Base-by-base conservation (phyloP, 2,113 vertebrate genomes). In the Platichthys flesus region DNA sequence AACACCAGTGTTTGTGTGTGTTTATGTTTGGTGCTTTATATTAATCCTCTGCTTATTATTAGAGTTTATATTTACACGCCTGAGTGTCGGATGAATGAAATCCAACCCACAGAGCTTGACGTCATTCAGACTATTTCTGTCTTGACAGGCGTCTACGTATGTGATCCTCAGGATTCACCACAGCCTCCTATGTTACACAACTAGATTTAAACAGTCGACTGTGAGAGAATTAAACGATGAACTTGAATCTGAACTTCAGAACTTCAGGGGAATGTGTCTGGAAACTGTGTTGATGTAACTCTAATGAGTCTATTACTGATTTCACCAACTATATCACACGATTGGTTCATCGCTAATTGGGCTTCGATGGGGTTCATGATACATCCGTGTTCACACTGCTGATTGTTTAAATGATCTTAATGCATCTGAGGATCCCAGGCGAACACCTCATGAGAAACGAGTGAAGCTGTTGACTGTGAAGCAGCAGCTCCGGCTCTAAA, bases 61-160 rank as follows among this genome's bases (percentile, higher is more conserved):
- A 26, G n/a, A 2, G 15, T 71, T 24, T 72, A 66, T 75, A 26
- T 72, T 71, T 4, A 2, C 31, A 69, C 49, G 64, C 5, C 16
- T 64, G 60, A 70, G 31, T 81, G 71, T 73, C 56, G 62, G 58
- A 79, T 63, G 71, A 49, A 76, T 81, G 79, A 85, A 85, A 90
- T 75, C 55, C 56, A 75, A 84, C 63, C 85, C 66, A 54, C 60
- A 51, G 24, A 52, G 73, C 35, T 66, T 8, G 40, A 88, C 61
- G 72, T 90, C 87, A 83, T 60, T 62, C 79, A 0, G 23, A 37
- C 73, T 85, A 90, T 90, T 86, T 79, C 49, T 59, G 79, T 84
- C 66, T 73, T 76, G 68, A 78, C 42, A 40, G 60, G 60, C 6
- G 26, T 74, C 65, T 20, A 31, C 72, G 56, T 71, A 35, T 73